Conservation (phyloP, 2,797 vertebrate species). For the Taeniopygia guttata region DNA sequence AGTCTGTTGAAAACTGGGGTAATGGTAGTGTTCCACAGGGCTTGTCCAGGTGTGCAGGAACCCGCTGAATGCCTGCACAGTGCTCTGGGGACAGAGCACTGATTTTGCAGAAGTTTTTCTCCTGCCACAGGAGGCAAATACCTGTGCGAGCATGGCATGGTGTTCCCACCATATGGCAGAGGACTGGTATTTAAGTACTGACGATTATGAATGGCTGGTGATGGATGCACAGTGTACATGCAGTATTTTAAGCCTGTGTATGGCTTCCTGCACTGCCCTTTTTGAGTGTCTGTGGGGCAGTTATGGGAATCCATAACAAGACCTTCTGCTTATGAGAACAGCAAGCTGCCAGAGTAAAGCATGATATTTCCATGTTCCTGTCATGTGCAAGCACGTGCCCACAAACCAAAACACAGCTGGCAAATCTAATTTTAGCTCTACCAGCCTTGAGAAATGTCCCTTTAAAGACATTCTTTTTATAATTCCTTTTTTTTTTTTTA, state of each 20-base stretch:
- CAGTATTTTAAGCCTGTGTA: background rate
- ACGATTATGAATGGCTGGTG: background rate
- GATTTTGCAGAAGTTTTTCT: background rate
- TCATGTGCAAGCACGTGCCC: conserved; percentile 72
- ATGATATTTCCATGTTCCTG: conserved; percentile 60
- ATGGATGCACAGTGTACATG: background rate
- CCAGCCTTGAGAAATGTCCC: conserved; percentile 72
- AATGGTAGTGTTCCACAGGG: background rate
- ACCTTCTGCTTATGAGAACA: background rate
- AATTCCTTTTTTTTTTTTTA: conserved; percentile 32
- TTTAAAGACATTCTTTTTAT: conserved; percentile 75
- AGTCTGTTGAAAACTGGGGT: background rate
- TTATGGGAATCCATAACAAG: background rate
- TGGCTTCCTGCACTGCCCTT: rapidly evolving
- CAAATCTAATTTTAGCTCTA: conserved; percentile 75
- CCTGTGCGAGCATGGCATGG: background rate
- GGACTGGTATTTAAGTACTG: background rate
- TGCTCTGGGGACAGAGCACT: background rate
- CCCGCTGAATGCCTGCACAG: rapidly evolving
- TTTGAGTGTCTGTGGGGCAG: background rate
- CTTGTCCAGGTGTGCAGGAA: background rate
- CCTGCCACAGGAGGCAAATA: background rate
- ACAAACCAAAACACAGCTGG: conserved; percentile 79
- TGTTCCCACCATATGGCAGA: background rate
- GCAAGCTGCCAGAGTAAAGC: conserved; percentile 40